Conservation (phyloP, 2,113 vertebrate genomes). For the Turnix velox region DNA sequence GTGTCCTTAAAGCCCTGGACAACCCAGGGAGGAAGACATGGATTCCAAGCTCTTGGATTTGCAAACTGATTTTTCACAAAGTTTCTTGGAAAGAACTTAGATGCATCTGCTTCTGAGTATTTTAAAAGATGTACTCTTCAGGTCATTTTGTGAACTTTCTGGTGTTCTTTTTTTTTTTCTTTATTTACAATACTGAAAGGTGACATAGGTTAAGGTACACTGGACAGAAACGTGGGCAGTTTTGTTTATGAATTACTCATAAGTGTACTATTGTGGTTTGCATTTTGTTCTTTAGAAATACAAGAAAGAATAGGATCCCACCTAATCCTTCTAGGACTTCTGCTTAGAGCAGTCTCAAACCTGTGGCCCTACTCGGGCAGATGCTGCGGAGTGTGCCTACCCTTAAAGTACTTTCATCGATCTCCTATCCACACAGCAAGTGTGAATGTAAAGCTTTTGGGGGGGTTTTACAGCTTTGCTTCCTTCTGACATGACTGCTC, state of each 20-base stretch:
- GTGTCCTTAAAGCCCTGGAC: conserved; percentile 32
- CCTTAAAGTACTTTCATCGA: neutral
- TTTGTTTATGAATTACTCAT: neutral
- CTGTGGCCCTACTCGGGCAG: neutral
- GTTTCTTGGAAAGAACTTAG: neutral
- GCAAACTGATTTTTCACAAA: neutral
- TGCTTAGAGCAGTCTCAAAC: neutral
- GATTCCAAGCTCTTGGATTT: neutral
- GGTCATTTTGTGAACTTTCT: neutral
- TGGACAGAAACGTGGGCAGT: neutral
- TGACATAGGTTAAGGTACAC: neutral
- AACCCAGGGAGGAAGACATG: neutral
- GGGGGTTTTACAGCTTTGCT: neutral
- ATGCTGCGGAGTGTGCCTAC: neutral
- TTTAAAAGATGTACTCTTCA: conserved; percentile 6
- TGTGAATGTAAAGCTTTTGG: accelerated
- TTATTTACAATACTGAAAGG: neutral
- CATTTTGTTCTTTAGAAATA: neutral
- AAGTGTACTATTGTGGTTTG: neutral
- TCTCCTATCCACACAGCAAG: neutral
- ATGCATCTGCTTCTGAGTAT: neutral
- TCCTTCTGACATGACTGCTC: neutral
- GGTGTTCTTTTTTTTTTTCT: neutral
- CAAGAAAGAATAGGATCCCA: neutral
- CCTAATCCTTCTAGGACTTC: neutral